These are phyloP conservation scores for Peromyscus nudipes DNA, from an alignment of 2,797 vertebrate genomes.

Conservation along the genomic window DNA sequence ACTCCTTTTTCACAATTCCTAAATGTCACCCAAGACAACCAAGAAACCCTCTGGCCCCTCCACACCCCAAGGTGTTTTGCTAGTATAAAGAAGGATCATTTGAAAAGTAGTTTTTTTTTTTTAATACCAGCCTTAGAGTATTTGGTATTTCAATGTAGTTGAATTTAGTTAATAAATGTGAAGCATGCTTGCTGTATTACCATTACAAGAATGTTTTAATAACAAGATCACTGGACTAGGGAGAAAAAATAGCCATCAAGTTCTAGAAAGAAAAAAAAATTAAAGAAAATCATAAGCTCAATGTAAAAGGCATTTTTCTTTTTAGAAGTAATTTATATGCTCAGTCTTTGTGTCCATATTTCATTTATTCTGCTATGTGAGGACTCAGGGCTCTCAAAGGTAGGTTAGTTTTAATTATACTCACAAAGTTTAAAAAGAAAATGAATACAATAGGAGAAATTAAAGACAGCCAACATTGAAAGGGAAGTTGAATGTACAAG, in stretches of 20 bases:
- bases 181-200: slow-evolving; percentile 67
- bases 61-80: slow-evolving; percentile 11
- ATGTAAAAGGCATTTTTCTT: slow-evolving; percentile 61
- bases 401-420: slow-evolving; percentile 80
- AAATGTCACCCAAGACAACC: slow-evolving; percentile 63
- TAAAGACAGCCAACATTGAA: slow-evolving; percentile 59
- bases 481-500: slow-evolving; percentile 73
- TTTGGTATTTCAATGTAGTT: slow-evolving; percentile 68
- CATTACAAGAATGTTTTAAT: slow-evolving; percentile 73
- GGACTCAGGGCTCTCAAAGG: slow-evolving; percentile 70
- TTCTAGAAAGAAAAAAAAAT: slow-evolving; percentile 38
- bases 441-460: slow-evolving; percentile 74
- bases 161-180: slow-evolving; percentile 69
- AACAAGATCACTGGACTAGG: slow-evolving; percentile 76
- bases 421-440: slow-evolving; percentile 70
- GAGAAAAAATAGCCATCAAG: slow-evolving; percentile 62
- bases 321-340: slow-evolving; percentile 74
- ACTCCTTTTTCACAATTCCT: slow-evolving; percentile 66
- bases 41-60: not conserved
- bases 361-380: slow-evolving; percentile 74
- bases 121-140: not conserved
- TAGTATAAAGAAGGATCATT: slow-evolving; percentile 44
- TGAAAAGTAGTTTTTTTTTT: slow-evolving; percentile 17
- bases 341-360: slow-evolving; percentile 76
- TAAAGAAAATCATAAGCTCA: slow-evolving; percentile 64